phyloP scores from a whole-genome alignment of 2,113 vertebrate species.

The Oxyruncus cristatus region DNA sequence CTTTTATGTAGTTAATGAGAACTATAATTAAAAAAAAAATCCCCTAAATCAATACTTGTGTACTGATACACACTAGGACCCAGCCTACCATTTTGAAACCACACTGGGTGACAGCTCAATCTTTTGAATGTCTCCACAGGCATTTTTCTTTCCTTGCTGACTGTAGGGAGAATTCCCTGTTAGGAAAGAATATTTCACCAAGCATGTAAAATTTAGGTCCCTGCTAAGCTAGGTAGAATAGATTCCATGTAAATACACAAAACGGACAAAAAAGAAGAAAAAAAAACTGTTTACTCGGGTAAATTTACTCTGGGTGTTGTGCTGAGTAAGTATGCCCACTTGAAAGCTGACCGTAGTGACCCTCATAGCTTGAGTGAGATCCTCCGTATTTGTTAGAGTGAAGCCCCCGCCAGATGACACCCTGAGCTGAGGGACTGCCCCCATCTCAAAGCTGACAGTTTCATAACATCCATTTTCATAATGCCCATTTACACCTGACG shows the following conservation, averaged over 20 bases:
- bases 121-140: not conserved
- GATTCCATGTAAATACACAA: not conserved
- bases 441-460: not conserved
- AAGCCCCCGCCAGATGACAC: not conserved
- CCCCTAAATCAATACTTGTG: not conserved
- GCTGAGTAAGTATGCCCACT: not conserved
- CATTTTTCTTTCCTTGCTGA: not conserved
- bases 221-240: not conserved
- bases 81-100: not conserved
- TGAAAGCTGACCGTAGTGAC: not conserved
- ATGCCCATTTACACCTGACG: accelerated
- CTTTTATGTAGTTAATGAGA: not conserved
- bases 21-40: not conserved
- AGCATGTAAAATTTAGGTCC: not conserved
- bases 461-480: not conserved
- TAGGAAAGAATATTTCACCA: not conserved
- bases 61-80: not conserved
- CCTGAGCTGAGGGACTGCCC: not conserved
- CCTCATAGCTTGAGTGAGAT: not conserved
- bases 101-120: not conserved
- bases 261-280: accelerated
- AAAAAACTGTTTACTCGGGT: not conserved
- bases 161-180: not conserved
- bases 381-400: accelerated
- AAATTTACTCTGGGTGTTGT: not conserved